phyloP scores from a whole-genome alignment of 2,888 invertebrate genomes.

The Marasmarcha lunaedactyla region DNA sequence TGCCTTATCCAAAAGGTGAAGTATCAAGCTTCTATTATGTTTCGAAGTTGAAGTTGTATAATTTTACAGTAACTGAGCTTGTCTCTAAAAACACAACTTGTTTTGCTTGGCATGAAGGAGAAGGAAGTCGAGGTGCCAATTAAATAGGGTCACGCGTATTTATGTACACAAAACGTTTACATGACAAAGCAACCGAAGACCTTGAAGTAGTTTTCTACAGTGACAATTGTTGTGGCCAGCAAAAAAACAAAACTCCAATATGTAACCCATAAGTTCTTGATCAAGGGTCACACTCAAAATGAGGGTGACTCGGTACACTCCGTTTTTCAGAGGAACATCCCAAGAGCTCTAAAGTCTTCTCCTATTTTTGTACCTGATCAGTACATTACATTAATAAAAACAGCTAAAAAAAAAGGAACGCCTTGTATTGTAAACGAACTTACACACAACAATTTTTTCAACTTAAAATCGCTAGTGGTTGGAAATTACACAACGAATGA shows the following conservation, averaged over 20 bases:
- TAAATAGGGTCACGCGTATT: slow-evolving; percentile 9
- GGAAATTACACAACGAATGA: slow-evolving; percentile 7
- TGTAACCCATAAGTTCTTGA: slow-evolving; percentile 23
- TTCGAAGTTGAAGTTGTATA: slow-evolving; percentile 9
- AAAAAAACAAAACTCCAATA: slow-evolving; percentile 16
- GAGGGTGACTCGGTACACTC: slow-evolving; percentile 23
- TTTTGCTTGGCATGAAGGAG: slow-evolving; percentile 4
- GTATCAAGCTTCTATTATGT: slow-evolving; percentile 9
- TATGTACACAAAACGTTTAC: slow-evolving; percentile 3
- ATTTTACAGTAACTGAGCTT: slow-evolving; percentile 9
- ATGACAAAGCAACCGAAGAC: slow-evolving; percentile 2
- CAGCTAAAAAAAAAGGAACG: slow-evolving; percentile 1
- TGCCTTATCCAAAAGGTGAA: slow-evolving; percentile 10
- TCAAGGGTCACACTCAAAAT: slow-evolving; percentile 25
- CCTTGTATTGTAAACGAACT: slow-evolving; percentile 4
- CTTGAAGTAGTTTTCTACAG: slow-evolving; percentile 17
- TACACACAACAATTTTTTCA: not conserved
- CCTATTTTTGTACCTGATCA: slow-evolving; percentile 17
- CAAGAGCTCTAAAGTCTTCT: slow-evolving; percentile 17
- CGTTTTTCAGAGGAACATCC: slow-evolving; percentile 20
- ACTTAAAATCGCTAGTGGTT: slow-evolving; percentile 13
- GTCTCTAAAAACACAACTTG: slow-evolving; percentile 2
- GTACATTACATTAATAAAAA: too few species aligned
- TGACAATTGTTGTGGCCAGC: slow-evolving; percentile 20
- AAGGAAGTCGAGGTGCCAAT: slow-evolving; percentile 9